Evolutionary conservation across 1,140 invertebrate genomes (phyloP).

Genomic region (Agrypnia vestita): DNA sequence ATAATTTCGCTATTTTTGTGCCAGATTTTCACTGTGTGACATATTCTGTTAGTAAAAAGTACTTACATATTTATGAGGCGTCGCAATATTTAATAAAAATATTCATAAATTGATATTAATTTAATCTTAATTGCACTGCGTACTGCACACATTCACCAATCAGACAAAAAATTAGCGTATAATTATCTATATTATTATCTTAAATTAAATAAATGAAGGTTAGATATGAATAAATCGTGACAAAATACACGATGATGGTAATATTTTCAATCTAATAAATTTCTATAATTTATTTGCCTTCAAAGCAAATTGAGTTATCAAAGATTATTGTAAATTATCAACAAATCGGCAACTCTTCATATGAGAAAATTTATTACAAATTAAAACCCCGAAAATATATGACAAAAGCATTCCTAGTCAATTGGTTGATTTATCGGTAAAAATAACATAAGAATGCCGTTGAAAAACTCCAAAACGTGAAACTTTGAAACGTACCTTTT

Average conservation of each 20-base stretch:
- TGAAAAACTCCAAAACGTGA: slow-evolving; percentile 1
- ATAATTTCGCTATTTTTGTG: too few species aligned
- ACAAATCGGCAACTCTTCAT: too few species aligned
- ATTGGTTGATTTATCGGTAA: not conserved
- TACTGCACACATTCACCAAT: too few species aligned
- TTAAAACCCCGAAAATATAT: not conserved
- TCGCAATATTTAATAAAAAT: too few species aligned
- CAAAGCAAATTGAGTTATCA: slow-evolving; percentile 15
- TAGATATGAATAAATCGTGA: slow-evolving; percentile 30
- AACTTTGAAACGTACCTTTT: not conserved
- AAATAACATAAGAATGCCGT: not conserved
- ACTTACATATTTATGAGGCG: too few species aligned
- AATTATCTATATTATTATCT: slow-evolving; percentile 29
- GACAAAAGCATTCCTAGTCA: not conserved
- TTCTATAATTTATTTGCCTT: not conserved
- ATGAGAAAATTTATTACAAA: not conserved
- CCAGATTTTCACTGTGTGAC: too few species aligned
- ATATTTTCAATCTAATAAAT: slow-evolving; percentile 11
- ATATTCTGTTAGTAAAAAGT: too few species aligned
- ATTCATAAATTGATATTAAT: too few species aligned
- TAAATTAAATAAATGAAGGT: slow-evolving; percentile 16
- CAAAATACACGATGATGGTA: slow-evolving; percentile 20
- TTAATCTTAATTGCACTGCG: too few species aligned
- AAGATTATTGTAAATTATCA: too few species aligned
- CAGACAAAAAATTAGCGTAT: too few species aligned